Conservation (phyloP, 2,113 vertebrate species). For the Coptodon rendalli region DNA sequence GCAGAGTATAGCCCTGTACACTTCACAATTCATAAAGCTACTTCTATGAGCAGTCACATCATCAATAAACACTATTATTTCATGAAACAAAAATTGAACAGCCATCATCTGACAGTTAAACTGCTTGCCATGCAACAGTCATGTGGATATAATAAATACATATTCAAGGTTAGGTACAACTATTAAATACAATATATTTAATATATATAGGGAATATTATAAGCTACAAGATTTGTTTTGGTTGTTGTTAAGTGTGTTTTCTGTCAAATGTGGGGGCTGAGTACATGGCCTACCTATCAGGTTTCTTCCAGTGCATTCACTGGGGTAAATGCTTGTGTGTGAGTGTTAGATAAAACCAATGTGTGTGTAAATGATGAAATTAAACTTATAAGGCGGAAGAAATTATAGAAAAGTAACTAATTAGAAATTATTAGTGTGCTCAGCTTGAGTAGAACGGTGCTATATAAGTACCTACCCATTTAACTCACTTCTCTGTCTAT, state of each 20-base stretch:
- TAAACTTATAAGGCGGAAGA: not conserved
- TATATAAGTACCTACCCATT: too few species aligned
- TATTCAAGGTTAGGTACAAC: not conserved
- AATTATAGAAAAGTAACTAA: not conserved
- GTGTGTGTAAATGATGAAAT: not conserved
- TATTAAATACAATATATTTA: not conserved
- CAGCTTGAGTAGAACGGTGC: too few species aligned
- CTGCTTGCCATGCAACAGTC: not conserved
- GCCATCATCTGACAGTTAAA: not conserved
- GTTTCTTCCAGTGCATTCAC: not conserved
- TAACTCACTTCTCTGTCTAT: too few species aligned
- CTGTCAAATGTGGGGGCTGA: rapidly evolving
- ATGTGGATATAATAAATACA: not conserved
- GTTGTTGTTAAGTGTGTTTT: not conserved
- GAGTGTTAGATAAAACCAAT: not conserved
- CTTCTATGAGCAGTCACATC: not conserved
- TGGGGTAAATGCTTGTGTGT: not conserved
- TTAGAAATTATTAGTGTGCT: not conserved
- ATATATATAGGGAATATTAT: not conserved
- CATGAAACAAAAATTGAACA: not conserved
- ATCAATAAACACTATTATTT: not conserved
- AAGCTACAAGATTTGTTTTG: not conserved
- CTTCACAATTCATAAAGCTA: not conserved
- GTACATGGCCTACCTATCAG: not conserved
- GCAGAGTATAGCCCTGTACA: not conserved